Evolutionary conservation across 2,888 invertebrate genomes (phyloP).

Genomic region (Seira musarum): DNA sequence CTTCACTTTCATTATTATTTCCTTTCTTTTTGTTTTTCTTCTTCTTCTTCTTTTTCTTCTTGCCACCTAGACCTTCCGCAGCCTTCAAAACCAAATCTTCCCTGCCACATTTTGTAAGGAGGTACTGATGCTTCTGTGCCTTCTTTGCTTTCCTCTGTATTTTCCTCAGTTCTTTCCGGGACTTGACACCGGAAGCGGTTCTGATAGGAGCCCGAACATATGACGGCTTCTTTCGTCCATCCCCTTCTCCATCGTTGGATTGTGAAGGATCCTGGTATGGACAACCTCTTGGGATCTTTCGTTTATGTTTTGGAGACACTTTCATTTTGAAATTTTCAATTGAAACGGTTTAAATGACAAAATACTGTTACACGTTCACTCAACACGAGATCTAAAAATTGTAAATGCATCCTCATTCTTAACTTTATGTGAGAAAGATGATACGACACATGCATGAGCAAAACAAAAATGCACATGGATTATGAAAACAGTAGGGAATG

Average conservation of each 20-base stretch:
- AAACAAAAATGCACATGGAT: too few species aligned
- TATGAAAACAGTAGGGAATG: too few species aligned
- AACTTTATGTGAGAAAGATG: too few species aligned
- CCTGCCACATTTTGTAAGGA: conserved; percentile 70
- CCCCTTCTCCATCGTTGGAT: conserved; percentile 1
- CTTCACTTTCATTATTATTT: conserved; percentile 19
- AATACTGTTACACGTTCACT: too few species aligned
- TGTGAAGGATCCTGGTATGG: too few species aligned
- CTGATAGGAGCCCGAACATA: background rate
- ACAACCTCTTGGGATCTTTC: too few species aligned
- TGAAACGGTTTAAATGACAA: too few species aligned
- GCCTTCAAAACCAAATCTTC: conserved; percentile 59
- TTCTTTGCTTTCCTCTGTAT: conserved; percentile 82
- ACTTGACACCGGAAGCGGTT: conserved; percentile 70
- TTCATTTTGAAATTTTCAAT: too few species aligned
- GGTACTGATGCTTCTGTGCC: conserved; percentile 74
- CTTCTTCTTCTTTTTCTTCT: conserved; percentile 50
- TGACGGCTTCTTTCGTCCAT: background rate
- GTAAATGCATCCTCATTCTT: too few species aligned
- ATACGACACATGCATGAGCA: too few species aligned
- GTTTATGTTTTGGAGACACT: too few species aligned
- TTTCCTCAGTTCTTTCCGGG: conserved; percentile 82
- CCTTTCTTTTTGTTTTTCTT: conserved; percentile 56
- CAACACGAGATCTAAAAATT: too few species aligned
- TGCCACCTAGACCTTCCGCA: conserved; percentile 65